These are phyloP conservation scores for Pterois miles DNA, from an alignment of 2,797 vertebrate genomes.

Conservation along the genomic window DNA sequence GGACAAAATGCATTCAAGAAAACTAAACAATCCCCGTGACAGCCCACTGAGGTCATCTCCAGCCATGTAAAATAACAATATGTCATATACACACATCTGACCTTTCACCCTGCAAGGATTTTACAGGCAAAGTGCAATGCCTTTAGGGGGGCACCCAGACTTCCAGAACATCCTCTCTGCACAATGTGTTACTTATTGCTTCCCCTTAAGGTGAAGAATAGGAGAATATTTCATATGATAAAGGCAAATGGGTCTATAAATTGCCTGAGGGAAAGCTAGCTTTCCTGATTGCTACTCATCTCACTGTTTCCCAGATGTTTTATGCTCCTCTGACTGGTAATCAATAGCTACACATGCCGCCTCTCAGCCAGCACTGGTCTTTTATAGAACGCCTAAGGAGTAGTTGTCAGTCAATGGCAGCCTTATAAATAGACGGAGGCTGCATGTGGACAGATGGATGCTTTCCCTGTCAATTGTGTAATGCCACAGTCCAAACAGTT, in stretches of 20 bases:
- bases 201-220: conserved; percentile 63
- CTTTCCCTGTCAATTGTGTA: conserved; percentile 58
- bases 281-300: conserved; percentile 80
- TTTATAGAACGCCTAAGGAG: conserved; percentile 68
- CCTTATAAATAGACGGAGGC: conserved; percentile 71
- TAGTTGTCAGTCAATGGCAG: conserved; percentile 72
- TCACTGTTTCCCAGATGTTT: conserved; percentile 83
- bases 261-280: conserved; percentile 79
- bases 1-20: conserved; percentile 51
- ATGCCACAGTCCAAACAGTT: conserved; percentile 52
- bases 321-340: conserved; percentile 82
- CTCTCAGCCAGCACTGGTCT: conserved; percentile 63
- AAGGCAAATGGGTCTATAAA: conserved; percentile 83
- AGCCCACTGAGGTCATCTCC: conserved; percentile 51
- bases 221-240: conserved; percentile 74
- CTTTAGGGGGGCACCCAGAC: conserved; percentile 55
- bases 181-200: conserved; percentile 60
- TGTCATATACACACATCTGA: conserved; percentile 66
- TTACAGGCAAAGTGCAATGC: conserved; percentile 50
- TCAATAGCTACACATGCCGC: conserved; percentile 84
- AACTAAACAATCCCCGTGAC: conserved; percentile 49
- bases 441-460: conserved; percentile 64
- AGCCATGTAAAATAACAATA: conserved; percentile 60
- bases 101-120: conserved; percentile 65
- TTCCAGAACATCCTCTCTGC: conserved; percentile 40